These are phyloP conservation scores for Melolontha melolontha DNA, from an alignment of 2,888 invertebrate genomes.

Conservation along the genomic window DNA sequence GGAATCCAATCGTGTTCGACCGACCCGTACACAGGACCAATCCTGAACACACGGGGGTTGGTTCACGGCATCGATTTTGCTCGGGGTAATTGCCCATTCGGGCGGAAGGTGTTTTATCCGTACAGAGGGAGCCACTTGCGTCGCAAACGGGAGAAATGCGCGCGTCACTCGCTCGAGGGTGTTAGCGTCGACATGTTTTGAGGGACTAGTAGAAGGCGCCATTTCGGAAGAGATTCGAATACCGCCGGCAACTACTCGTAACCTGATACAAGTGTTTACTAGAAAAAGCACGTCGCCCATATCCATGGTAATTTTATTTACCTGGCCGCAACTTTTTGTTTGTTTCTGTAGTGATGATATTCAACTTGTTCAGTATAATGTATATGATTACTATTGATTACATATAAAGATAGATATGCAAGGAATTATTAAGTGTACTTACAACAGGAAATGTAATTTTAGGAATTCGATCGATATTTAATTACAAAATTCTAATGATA, in stretches of 20 bases:
- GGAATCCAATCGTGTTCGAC: slow-evolving; percentile 56
- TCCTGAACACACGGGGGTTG: slow-evolving; percentile 49
- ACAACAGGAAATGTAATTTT: neutral
- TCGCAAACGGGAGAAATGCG: slow-evolving; percentile 50
- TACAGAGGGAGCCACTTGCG: slow-evolving; percentile 63
- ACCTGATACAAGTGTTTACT: slow-evolving; percentile 36
- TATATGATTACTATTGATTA: no score
- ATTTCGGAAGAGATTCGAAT: slow-evolving; percentile 39
- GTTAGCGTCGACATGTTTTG: slow-evolving; percentile 47
- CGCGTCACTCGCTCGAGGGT: slow-evolving; percentile 51
- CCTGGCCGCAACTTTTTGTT: neutral
- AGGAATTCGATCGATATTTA: neutral
- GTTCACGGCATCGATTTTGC: slow-evolving; percentile 54
- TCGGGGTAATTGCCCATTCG: slow-evolving; percentile 61
- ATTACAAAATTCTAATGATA: neutral
- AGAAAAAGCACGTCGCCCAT: slow-evolving; percentile 29
- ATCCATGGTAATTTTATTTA: neutral
- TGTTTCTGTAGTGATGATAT: neutral
- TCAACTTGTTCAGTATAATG: no score
- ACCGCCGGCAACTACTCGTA: slow-evolving; percentile 26
- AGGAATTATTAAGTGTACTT: neutral
- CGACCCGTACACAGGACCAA: slow-evolving; percentile 48
- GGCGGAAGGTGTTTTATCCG: slow-evolving; percentile 62
- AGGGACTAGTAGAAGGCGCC: slow-evolving; percentile 43
- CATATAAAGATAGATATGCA: slow-evolving; percentile 8